phyloP scores from a whole-genome alignment of 2,113 vertebrate genomes.

The Agapornis roseicollis region DNA sequence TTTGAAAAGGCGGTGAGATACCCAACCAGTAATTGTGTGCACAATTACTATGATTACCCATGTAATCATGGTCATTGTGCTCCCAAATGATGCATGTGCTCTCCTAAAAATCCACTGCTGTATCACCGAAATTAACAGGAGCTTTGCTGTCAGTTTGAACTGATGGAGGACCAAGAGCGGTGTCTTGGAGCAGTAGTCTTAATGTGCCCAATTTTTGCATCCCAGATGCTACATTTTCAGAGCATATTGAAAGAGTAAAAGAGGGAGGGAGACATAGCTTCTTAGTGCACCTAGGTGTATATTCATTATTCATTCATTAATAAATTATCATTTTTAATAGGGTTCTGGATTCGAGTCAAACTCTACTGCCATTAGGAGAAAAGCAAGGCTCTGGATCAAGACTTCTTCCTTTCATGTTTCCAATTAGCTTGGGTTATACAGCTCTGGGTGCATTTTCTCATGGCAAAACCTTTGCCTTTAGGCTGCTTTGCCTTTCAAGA shows the following conservation, averaged over 20 bases:
- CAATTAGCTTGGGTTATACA: background rate
- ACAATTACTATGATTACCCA: constrained; percentile 64
- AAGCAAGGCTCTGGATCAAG: background rate
- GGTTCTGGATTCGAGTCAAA: constrained; percentile 39
- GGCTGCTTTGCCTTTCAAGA: background rate
- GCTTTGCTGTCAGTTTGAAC: constrained; percentile 15
- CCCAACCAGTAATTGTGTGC: constrained; percentile 46
- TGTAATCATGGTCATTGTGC: constrained; percentile 62
- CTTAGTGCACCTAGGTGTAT: background rate
- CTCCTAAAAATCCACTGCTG: constrained; percentile 37
- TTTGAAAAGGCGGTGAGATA: constrained; percentile 42
- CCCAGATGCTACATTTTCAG: background rate
- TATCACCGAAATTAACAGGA: constrained; percentile 52
- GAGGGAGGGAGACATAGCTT: background rate
- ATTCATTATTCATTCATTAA: background rate
- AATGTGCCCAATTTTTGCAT: background rate
- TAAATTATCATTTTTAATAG: background rate
- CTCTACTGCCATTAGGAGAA: background rate
- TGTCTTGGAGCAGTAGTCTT: background rate
- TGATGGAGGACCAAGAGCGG: background rate
- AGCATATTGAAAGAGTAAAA: background rate
- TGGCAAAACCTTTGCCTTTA: background rate
- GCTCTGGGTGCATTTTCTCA: background rate
- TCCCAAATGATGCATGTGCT: constrained; percentile 45
- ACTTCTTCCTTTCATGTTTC: background rate